Percentiles rank a stretch among this genome's conserved stretches.
Evolutionary conservation across 2,797 vertebrate species (phyloP).

Genomic region (Melanotaenia maccullochi): DNA sequence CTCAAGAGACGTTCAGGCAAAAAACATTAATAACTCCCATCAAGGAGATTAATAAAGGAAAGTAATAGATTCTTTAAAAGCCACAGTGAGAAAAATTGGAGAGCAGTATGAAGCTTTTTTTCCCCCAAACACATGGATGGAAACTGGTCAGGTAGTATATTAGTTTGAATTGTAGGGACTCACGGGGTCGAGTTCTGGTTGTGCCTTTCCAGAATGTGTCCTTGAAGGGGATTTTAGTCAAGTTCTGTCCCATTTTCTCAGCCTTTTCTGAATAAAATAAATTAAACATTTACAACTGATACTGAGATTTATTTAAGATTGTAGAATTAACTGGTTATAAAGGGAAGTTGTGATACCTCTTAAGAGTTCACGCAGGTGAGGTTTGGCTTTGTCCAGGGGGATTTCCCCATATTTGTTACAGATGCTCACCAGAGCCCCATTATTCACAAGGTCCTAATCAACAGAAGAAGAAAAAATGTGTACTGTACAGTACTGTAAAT

Average conservation of each 20-base stretch:
- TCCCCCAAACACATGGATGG: conserved; percentile 11
- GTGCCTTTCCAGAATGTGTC: conserved; percentile 99
- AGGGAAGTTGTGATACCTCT: conserved; percentile 80
- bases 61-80: conserved; percentile 13
- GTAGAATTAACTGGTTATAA: background rate
- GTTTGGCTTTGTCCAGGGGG: conserved; percentile 94
- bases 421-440: conserved; percentile 90
- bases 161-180: conserved; percentile 67
- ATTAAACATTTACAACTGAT: background rate
- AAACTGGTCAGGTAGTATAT: conserved; percentile 33
- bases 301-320: background rate
- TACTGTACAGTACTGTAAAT: conserved; percentile 1
- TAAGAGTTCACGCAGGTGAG: conserved; percentile 88
- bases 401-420: conserved; percentile 97
- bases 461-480: background rate
- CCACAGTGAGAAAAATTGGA: background rate
- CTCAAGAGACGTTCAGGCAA: conserved; percentile 20
- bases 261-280: conserved; percentile 86
- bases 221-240: conserved; percentile 95
- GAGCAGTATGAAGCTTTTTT: conserved; percentile 7
- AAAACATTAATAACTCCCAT: conserved; percentile 16
- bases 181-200: conserved; percentile 94
- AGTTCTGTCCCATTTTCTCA: conserved; percentile 94
- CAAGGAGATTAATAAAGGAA: background rate
- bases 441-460: conserved; percentile 90